Base-by-base conservation (phyloP, 2,888 invertebrate species). In the Hydropsyche betteni region DNA sequence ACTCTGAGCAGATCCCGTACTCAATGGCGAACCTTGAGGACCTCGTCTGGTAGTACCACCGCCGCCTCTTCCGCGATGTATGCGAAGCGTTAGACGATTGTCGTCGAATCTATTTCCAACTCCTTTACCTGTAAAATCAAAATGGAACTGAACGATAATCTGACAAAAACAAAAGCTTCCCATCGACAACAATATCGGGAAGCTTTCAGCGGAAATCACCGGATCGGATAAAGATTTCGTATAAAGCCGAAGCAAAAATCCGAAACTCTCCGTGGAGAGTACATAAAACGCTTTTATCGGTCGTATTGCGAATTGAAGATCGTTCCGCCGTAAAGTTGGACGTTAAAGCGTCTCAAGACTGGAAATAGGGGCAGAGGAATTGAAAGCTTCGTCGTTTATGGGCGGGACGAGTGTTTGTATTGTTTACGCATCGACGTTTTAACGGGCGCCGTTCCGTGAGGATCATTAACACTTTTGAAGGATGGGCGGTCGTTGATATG, bases 11-110 rank as follows among this genome's bases (percentile, higher is more conserved):
- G 91, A 91, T 34, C 91, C 91, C 74, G 89, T 92, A 71, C 91
- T 91, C 61, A 90, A 87, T 4, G 90, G 92, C 4, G 90, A 92
- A 38, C 90, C 92, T 80, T 91, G 90, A 6, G 84, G 82, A 36
- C 75, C 78, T 55, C 78, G 73, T 82, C 82, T 70, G 74, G 83
- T 82, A 74, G 86, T 88, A 14, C 93, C 93, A 10, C 92, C 86
- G 83, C 93, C 93, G 0, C 93, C 92, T 0, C 94, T 88, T 0
- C 97, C 97, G 0, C 97, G 89, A 84, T 98, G 97, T 81, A 98
- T 96, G 80, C 97, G 89, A 77, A 98, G 85, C 0, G 97, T 97
- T 52, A 97, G 87, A n/a, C 95, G 91, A 83, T 96, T 95, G 83
- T 96, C 95, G 81, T 95, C 94, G 83, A 95, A 95, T 36, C 95